Conservation (phyloP, 2,113 vertebrate genomes). For the Gallinago jamesoni region DNA sequence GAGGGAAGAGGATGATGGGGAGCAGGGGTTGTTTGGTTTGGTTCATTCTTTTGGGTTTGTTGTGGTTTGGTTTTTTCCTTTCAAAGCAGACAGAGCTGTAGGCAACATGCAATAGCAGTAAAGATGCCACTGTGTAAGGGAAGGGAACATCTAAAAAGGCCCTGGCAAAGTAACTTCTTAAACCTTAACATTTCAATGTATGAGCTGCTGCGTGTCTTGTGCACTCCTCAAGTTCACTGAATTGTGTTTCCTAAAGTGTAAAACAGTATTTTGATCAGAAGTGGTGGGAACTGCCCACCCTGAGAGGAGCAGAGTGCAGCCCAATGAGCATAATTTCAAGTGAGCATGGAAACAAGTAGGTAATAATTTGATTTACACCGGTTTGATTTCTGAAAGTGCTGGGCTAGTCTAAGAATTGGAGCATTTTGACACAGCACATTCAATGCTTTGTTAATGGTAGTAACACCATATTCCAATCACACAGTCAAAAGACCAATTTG, state of each 20-base stretch:
- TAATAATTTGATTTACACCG: not conserved
- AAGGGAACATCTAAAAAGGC: not conserved
- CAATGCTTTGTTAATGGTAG: not conserved
- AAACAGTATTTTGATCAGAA: not conserved
- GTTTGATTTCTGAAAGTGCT: rapidly evolving
- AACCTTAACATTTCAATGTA: rapidly evolving
- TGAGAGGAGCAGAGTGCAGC: too few relatives aligned
- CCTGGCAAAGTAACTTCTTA: not conserved
- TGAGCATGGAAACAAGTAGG: not conserved
- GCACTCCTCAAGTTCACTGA: rapidly evolving
- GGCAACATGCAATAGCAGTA: not conserved
- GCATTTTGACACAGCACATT: rapidly evolving
- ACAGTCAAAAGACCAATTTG: too few relatives aligned
- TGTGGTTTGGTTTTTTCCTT: not conserved
- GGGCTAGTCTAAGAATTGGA: not conserved
- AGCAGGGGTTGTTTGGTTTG: not conserved
- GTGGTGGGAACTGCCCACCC: not conserved
- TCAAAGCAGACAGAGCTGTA: not conserved
- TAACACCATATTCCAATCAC: not conserved
- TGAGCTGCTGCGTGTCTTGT: not conserved
- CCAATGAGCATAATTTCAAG: not conserved
- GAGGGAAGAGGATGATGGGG: not conserved
- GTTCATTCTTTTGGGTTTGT: not conserved
- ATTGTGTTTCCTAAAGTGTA: not conserved
- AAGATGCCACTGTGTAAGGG: not conserved